phyloP scores from a whole-genome alignment of 2,113 vertebrate genomes.

The Ictalurus furcatus region DNA sequence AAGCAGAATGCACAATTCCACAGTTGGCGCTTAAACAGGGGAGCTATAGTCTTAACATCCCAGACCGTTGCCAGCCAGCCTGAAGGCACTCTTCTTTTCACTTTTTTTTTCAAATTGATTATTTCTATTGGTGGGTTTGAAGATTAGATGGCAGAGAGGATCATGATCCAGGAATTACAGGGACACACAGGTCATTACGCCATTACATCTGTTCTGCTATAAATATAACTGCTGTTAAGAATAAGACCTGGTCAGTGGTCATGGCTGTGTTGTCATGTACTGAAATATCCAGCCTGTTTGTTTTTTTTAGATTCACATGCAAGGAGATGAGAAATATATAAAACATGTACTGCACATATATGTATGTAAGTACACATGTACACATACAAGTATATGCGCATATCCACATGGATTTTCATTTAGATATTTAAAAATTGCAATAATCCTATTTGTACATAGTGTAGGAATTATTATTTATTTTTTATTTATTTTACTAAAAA shows the following conservation, averaged over 20 bases:
- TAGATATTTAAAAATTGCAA: neutral
- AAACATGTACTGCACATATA: neutral
- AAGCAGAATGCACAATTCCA: neutral
- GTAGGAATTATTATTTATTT: neutral
- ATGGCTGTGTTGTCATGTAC: neutral
- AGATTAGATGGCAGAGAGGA: neutral
- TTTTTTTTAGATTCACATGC: no score
- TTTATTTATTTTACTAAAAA: neutral
- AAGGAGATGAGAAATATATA: neutral
- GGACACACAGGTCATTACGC: neutral
- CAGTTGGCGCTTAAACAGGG: neutral
- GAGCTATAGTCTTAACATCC: neutral
- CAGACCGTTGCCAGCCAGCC: no score
- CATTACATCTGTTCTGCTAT: neutral
- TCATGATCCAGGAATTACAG: neutral
- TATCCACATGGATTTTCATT: neutral
- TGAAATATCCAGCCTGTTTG: conserved; percentile 11
- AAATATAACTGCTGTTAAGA: neutral
- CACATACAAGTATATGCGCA: neutral
- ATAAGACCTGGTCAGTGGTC: neutral
- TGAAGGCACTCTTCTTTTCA: neutral
- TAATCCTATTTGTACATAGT: neutral
- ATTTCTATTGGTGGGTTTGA: neutral
- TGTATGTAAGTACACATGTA: neutral
- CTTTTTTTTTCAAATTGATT: neutral